A percentile compares a stretch with the other conserved stretches of the same genome.
phyloP scores from a whole-genome alignment of 53 echinoderm and acorn worm species.

The Paracentrotus lividus region DNA sequence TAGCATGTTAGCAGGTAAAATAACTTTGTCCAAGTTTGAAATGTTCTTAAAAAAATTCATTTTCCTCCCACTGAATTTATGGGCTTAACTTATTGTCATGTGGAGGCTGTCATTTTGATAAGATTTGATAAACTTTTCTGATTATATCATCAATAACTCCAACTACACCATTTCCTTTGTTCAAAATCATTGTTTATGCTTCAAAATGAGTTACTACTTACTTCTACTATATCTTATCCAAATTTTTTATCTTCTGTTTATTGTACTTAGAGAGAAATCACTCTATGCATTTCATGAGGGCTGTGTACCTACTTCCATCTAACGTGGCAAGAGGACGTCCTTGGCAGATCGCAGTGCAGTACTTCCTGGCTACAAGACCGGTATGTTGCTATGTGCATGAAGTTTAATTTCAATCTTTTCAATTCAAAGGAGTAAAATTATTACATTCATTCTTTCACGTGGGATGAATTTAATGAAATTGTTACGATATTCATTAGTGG shows the following conservation, averaged over 20 bases:
- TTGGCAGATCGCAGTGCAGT: slow-evolving; percentile 7
- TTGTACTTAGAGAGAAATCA: not conserved
- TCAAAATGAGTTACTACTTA: not conserved
- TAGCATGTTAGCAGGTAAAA: too few species aligned
- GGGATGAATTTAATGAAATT: slow-evolving; percentile 5
- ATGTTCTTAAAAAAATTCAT: too few species aligned
- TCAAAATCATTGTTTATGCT: not conserved
- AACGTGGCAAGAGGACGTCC: not conserved
- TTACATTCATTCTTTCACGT: not conserved
- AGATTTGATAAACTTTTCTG: too few species aligned
- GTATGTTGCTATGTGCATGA: not conserved
- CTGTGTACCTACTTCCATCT: slow-evolving; percentile 25
- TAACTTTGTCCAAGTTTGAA: too few species aligned
- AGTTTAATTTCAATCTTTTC: not conserved
- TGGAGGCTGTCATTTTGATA: too few species aligned
- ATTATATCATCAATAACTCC: too few species aligned
- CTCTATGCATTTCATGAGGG: not conserved
- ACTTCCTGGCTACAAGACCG: slow-evolving; percentile 37
- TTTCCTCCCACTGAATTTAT: too few species aligned
- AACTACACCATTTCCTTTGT: not conserved
- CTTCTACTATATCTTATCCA: not conserved
- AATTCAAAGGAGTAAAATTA: not conserved
- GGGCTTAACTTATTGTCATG: too few species aligned
- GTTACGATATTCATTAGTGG: not conserved
- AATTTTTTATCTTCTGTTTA: not conserved